These are phyloP conservation scores for Meteorus cinctellus DNA, from an alignment of 2,888 invertebrate species.

Conservation along the genomic window DNA sequence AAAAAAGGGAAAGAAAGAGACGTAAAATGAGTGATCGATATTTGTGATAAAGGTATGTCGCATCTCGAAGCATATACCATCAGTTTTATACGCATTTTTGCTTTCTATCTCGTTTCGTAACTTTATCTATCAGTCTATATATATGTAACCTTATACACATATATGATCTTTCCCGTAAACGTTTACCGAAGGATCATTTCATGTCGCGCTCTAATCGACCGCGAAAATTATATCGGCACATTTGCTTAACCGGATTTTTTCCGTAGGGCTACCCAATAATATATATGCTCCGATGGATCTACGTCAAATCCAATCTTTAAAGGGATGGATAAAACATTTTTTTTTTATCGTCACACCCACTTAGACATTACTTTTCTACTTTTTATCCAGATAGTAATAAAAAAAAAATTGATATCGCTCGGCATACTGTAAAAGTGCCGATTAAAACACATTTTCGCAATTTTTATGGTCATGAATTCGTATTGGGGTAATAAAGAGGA, in stretches of 20 bases:
- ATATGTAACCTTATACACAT: conserved; percentile 26
- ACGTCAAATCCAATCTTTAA: conserved; percentile 16
- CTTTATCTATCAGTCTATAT: conserved; percentile 10
- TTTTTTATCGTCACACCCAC: conserved; percentile 7
- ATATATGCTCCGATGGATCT: conserved; percentile 19
- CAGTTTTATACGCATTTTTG: conserved; percentile 32
- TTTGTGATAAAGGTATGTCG: conserved; percentile 32
- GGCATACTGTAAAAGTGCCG: too few relatives aligned
- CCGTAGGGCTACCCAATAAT: conserved; percentile 14
- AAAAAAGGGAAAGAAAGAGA: neutral
- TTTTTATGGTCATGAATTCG: too few relatives aligned
- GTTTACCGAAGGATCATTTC: conserved; percentile 25
- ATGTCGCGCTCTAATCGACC: conserved; percentile 58
- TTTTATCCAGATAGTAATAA: neutral
- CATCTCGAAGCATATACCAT: conserved; percentile 34
- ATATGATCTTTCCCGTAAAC: conserved; percentile 11
- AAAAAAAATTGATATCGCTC: neutral
- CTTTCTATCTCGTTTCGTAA: conserved; percentile 25
- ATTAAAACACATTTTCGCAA: too few relatives aligned
- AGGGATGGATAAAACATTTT: neutral
- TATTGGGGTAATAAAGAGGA: too few relatives aligned
- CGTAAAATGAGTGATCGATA: conserved; percentile 34
- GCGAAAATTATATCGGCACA: conserved; percentile 60
- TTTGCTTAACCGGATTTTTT: conserved; percentile 41
- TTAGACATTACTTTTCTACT: neutral